A percentile compares a stretch with the other conserved stretches of the same genome.
Evolutionary conservation across 2,113 vertebrate genomes (phyloP).

Genomic region (Gasterosteus aculeatus): DNA sequence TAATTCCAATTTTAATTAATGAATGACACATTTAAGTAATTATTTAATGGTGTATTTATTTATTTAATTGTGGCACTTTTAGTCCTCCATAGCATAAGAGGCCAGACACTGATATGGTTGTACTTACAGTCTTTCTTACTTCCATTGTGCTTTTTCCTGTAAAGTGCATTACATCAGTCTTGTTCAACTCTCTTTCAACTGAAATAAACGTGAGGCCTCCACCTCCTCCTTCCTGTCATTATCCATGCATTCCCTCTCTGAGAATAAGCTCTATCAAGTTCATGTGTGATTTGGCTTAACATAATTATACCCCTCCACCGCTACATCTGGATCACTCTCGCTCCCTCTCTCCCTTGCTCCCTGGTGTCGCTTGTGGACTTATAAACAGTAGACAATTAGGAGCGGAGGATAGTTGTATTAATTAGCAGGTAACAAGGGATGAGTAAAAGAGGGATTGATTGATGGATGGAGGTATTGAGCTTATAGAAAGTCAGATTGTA

Average conservation of each 20-base stretch:
- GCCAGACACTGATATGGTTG: background rate
- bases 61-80: too few species aligned
- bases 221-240: conserved; percentile 18
- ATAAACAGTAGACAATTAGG: conserved; percentile 81
- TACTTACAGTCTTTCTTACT: background rate
- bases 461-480: conserved; percentile 5
- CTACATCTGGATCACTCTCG: conserved; percentile 30
- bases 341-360: conserved; percentile 35
- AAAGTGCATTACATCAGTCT: background rate
- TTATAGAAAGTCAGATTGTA: background rate
- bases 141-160: background rate
- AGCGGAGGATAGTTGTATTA: conserved; percentile 72
- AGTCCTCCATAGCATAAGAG: too few species aligned
- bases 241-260: conserved; percentile 45
- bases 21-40: too few species aligned
- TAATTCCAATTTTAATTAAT: too few species aligned
- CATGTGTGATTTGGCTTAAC: conserved; percentile 76
- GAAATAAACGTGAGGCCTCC: conserved; percentile 30
- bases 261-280: conserved; percentile 76
- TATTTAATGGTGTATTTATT: too few species aligned
- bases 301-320: conserved; percentile 64
- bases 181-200: conserved; percentile 34
- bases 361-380: conserved; percentile 63
- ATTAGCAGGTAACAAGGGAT: conserved; percentile 73
- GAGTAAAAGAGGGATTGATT: conserved; percentile 29